phyloP scores from a whole-genome alignment of 2,797 vertebrate species.

The Antennarius maculatus region DNA sequence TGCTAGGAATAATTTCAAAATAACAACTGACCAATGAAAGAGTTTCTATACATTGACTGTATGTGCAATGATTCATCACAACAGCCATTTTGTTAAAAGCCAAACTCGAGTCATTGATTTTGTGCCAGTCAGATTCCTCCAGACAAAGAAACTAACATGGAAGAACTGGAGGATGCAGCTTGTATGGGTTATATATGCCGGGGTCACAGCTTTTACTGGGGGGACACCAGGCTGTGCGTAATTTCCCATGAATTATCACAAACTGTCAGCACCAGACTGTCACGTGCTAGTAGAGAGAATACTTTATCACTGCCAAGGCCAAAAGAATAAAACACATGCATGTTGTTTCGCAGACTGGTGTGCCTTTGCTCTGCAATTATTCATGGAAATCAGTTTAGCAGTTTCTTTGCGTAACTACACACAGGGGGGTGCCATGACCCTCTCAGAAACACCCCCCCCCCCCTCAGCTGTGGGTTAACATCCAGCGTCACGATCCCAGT shows the following conservation, averaged over 20 bases:
- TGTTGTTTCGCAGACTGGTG: too few relatives aligned
- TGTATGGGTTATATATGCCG: background rate
- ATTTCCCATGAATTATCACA: background rate
- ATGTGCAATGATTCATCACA: background rate
- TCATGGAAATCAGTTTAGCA: too few relatives aligned
- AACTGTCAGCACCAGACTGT: background rate
- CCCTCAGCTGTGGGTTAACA: too few relatives aligned
- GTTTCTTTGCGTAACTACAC: too few relatives aligned
- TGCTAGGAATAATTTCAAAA: constrained; percentile 2
- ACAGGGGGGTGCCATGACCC: too few relatives aligned
- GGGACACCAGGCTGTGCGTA: constrained; percentile 2
- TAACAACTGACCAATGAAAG: background rate
- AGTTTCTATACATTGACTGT: background rate
- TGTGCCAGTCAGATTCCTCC: background rate
- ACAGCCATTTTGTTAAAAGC: background rate
- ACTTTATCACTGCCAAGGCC: too few relatives aligned
- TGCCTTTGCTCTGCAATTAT: too few relatives aligned
- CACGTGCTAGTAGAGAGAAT: background rate
- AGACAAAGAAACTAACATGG: constrained; percentile 3
- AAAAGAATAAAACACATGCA: too few relatives aligned
- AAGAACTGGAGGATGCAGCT: background rate
- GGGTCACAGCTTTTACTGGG: constrained; percentile 8
- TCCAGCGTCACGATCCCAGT: too few relatives aligned
- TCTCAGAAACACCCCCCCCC: too few relatives aligned
- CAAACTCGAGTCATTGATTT: background rate